Base-by-base conservation (phyloP, 1,140 invertebrate genomes). In the Monomorium pharaonis region DNA sequence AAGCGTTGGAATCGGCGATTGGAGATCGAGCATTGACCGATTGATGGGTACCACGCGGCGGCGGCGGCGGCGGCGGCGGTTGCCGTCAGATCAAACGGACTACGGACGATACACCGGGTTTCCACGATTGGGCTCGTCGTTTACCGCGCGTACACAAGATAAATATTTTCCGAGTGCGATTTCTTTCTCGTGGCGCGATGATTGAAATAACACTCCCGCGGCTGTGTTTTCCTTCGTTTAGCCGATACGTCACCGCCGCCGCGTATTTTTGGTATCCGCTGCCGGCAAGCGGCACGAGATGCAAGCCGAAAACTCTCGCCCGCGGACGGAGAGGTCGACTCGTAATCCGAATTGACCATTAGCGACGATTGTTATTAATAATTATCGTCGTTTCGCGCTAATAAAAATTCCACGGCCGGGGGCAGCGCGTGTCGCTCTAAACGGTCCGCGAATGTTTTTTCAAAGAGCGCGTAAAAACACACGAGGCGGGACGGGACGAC, bases 161-260 rank as follows among this genome's bases (percentile, higher is more conserved):
- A 92, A 93, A 92, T 92, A 92, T 92, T 92, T 92, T 93, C 91
- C 49, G 74, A 91, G 67, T 67, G 60, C 86, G 89, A 92, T 91
- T 92, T 92, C 89, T 90, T 92, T 91, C 77, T 85, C 83, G 77
- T 84, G 70, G 75, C 86, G 83, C 88, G 80, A 88, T 88, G 91
- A 91, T 92, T 92, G 91, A 92, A 92, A 90, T 90, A 92, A 92
- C 92, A 91, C 75, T 84, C 78, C 84, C 80, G 56, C 91, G 83
- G 76, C 88, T 87, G 84, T 92, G 87, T 91, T 91, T 92, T 88
- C 87, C 75, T 87, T 86, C 87, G 89, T 91, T 92, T 89, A 78
- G 85, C 72, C 84, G 87, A 91, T 90, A 90, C 83, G 88, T 83
- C 83, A 91, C 78, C 65, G 51, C 51, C 6, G 37, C 5, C 37